Conservation (phyloP, 2,888 invertebrate genomes). For the Pterostichus niger region DNA sequence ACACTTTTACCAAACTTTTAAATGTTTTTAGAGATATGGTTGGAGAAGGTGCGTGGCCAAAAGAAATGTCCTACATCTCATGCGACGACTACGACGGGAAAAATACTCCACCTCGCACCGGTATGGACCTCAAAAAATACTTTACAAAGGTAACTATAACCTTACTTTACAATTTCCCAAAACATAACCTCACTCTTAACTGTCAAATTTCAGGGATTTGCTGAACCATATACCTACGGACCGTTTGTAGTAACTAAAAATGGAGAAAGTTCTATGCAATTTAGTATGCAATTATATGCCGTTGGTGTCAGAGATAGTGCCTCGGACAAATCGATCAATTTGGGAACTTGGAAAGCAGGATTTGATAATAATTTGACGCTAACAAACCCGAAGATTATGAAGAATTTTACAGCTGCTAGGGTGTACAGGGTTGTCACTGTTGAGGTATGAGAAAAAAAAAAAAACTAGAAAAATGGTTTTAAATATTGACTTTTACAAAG, state of each 20-base stretch:
- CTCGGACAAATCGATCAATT: slow-evolving; percentile 83
- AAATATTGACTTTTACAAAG: neutral
- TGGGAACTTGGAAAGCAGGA: slow-evolving; percentile 90
- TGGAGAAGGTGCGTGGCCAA: slow-evolving; percentile 86
- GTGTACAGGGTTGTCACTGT: slow-evolving; percentile 94
- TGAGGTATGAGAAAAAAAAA: slow-evolving; percentile 79
- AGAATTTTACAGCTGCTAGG: slow-evolving; percentile 88
- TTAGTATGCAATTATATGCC: slow-evolving; percentile 85
- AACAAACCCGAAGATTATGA: slow-evolving; percentile 83
- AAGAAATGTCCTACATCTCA: slow-evolving; percentile 85
- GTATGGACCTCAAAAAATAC: slow-evolving; percentile 84
- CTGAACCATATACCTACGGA: slow-evolving; percentile 86
- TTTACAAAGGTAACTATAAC: slow-evolving; percentile 82
- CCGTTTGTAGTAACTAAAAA: slow-evolving; percentile 83
- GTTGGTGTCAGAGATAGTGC: slow-evolving; percentile 87
- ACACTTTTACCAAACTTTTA: too few relatives aligned
- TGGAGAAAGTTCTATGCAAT: slow-evolving; percentile 87
- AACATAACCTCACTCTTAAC: neutral
- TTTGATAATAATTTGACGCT: slow-evolving; percentile 84
- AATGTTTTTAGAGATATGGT: slow-evolving; percentile 84
- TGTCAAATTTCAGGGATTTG: slow-evolving; percentile 72
- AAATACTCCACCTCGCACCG: slow-evolving; percentile 84
- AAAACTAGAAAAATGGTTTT: too few relatives aligned
- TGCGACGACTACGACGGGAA: slow-evolving; percentile 90
- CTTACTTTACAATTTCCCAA: neutral